Evolutionary conservation across 2,888 invertebrate genomes (phyloP).

Genomic region (Therioaphis trifolii): DNA sequence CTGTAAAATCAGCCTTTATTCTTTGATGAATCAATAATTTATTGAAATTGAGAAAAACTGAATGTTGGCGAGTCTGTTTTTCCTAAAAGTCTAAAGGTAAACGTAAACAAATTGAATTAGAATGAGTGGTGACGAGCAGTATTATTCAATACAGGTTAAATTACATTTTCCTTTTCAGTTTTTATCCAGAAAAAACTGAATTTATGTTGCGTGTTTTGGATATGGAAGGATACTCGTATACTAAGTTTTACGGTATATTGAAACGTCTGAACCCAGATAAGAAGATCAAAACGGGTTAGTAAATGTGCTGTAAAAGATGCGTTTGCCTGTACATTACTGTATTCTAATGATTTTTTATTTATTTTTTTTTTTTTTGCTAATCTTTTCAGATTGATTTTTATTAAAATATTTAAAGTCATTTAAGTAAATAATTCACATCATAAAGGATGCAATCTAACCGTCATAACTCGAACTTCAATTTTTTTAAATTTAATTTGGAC

Average conservation of each 20-base stretch:
- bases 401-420: no score
- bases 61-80: neutral
- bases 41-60: constrained; percentile 7
- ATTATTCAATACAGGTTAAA: constrained; percentile 30
- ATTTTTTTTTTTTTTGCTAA: no score
- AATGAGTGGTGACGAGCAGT: neutral
- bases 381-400: no score
- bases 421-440: no score
- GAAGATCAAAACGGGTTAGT: constrained; percentile 26
- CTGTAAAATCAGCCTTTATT: neutral
- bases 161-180: constrained; percentile 12
- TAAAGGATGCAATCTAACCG: no score
- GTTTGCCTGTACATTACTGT: no score
- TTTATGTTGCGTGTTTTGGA: constrained; percentile 25
- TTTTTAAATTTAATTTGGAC: no score
- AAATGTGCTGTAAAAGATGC: neutral
- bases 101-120: constrained; percentile 15
- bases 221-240: neutral
- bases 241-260: neutral
- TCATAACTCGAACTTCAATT: no score
- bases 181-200: neutral
- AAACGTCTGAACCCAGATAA: constrained; percentile 1
- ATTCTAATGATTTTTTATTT: no score
- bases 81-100: neutral
- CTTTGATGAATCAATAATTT: constrained; percentile 14